These are phyloP conservation scores for Neoitamus cyanurus DNA, from an alignment of 2,888 invertebrate genomes.

Conservation along the genomic window DNA sequence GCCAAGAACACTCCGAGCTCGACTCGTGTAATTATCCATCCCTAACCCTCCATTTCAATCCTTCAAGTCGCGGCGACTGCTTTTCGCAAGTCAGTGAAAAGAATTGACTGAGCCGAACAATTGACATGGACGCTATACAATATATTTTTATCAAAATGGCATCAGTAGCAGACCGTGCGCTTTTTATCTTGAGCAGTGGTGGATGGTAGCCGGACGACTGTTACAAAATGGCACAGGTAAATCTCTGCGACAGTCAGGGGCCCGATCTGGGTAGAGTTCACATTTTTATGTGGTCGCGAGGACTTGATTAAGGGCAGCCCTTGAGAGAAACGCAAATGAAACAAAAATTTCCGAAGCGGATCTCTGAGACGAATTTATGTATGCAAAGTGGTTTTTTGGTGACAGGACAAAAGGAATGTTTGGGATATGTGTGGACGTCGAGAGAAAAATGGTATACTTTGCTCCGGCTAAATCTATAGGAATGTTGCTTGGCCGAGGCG, in stretches of 20 bases:
- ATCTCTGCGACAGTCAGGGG: conserved; percentile 13
- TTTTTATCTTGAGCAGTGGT: not conserved
- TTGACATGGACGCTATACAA: conserved; percentile 55
- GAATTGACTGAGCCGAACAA: conserved; percentile 51
- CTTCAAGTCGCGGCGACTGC: conserved; percentile 1
- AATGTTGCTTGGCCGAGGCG: not conserved
- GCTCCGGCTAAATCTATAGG: not conserved
- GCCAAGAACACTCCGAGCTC: not conserved
- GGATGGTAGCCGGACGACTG: not conserved
- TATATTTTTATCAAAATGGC: conserved; percentile 56
- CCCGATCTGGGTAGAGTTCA: conserved; percentile 31
- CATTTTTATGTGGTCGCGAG: conserved; percentile 28
- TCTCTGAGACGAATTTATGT: conserved; percentile 63
- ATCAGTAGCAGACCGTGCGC: conserved; percentile 50
- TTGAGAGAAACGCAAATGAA: conserved; percentile 39
- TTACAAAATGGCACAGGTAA: conserved; percentile 32
- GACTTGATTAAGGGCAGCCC: conserved; percentile 42
- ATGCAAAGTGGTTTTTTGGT: conserved; percentile 62
- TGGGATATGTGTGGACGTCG: conserved; percentile 41
- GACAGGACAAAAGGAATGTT: conserved; percentile 57
- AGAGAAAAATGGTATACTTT: conserved; percentile 43
- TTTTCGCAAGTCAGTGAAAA: conserved; percentile 41
- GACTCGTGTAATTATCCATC: conserved; percentile 6
- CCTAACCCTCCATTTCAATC: conserved; percentile 11
- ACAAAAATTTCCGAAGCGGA: conserved; percentile 18